Evolutionary conservation across 2,888 invertebrate species (phyloP).

Genomic region (Germaria angustata): DNA sequence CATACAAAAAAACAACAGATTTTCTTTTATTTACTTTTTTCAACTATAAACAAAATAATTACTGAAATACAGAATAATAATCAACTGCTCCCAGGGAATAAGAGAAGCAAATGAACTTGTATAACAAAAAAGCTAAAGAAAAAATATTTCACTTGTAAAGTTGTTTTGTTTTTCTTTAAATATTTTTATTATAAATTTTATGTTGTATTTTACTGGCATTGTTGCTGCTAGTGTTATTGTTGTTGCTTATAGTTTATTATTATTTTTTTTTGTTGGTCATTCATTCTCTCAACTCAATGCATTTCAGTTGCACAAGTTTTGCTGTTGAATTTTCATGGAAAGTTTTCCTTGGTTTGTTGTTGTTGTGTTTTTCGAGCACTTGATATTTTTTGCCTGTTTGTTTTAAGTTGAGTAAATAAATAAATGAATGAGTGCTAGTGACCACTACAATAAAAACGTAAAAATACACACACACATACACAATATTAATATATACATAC

Average conservation of each 20-base stretch:
- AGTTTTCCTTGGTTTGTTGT: background rate
- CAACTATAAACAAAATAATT: slow-evolving; percentile 17
- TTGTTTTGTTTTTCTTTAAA: slow-evolving; percentile 25
- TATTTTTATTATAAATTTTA: slow-evolving; percentile 28
- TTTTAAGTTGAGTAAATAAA: slow-evolving; percentile 54
- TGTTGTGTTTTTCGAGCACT: background rate
- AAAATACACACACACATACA: background rate
- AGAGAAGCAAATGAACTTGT: background rate
- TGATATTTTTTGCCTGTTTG: background rate
- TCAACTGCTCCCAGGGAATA: background rate
- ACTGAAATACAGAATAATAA: slow-evolving; percentile 35
- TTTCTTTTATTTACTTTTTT: background rate
- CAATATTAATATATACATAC: too few species aligned
- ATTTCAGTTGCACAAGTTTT: slow-evolving; percentile 20
- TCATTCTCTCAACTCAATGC: slow-evolving; percentile 14
- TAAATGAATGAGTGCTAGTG: slow-evolving; percentile 48
- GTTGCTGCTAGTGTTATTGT: background rate
- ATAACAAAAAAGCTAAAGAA: background rate
- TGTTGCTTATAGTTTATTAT: slow-evolving; percentile 8
- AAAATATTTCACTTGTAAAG: slow-evolving; percentile 25
- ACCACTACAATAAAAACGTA: slow-evolving; percentile 27
- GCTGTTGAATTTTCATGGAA: slow-evolving; percentile 13
- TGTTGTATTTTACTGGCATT: slow-evolving; percentile 21
- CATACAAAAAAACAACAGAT: slow-evolving; percentile 7
- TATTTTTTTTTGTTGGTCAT: slow-evolving; percentile 9